These are phyloP conservation scores for Temnothorax rugatulus DNA, from an alignment of 2,888 invertebrate species.

Conservation along the genomic window DNA sequence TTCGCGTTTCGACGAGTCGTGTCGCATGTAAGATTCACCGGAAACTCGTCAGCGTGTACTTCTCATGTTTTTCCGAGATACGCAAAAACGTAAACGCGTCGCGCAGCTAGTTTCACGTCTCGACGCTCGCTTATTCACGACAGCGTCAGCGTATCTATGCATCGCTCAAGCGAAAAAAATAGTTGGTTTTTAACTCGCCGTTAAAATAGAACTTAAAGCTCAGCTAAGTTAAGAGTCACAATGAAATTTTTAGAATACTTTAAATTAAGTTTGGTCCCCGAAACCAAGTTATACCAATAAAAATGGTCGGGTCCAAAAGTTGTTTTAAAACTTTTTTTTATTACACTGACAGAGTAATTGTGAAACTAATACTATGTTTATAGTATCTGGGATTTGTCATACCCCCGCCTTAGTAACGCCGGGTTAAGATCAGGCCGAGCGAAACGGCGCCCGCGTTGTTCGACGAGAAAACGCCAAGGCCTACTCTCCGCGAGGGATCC, in stretches of 20 bases:
- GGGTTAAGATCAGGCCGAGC: conserved; percentile 43
- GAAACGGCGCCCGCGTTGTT: conserved; percentile 59
- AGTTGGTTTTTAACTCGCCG: background rate
- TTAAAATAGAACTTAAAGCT: background rate
- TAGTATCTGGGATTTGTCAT: background rate
- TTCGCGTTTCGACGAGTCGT: background rate
- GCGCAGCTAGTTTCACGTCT: background rate
- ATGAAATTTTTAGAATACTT: background rate
- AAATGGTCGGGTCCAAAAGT: background rate
- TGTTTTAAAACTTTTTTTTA: background rate
- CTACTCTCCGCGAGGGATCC: conserved; percentile 67
- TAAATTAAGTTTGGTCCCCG: background rate
- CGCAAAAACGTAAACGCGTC: conserved; percentile 6
- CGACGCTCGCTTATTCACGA: background rate
- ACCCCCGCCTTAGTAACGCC: background rate
- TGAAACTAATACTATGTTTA: background rate
- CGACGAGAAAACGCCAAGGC: conserved; percentile 76
- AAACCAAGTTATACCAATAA: background rate
- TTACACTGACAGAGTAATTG: background rate
- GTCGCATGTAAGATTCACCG: background rate
- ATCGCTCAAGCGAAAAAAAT: background rate
- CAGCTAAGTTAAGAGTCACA: background rate
- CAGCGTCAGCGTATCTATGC: no score
- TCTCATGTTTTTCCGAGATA: background rate
- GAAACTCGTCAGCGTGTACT: background rate